Conservation (phyloP, 1,140 invertebrate genomes). For the Orchestia grillus region DNA sequence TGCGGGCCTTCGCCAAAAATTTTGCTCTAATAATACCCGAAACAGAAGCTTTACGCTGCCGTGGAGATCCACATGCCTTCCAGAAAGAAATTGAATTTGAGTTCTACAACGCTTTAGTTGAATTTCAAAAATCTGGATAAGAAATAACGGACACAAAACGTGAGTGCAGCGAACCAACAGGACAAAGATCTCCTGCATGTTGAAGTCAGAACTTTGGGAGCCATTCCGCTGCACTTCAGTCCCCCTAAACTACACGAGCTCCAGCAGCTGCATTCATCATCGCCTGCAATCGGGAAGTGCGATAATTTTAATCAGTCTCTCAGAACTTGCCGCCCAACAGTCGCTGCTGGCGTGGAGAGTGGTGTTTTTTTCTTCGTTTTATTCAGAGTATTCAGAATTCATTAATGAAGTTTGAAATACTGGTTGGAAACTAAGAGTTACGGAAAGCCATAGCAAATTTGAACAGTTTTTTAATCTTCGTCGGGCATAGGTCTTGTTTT, state of each 20-base stretch:
- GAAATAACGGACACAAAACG: background rate
- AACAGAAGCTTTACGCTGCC: background rate
- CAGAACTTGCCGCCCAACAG: background rate
- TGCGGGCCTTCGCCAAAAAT: background rate
- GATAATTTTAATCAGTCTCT: background rate
- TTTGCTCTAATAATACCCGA: background rate
- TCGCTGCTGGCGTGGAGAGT: background rate
- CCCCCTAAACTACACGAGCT: background rate
- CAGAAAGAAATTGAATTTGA: background rate
- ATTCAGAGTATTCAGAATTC: too few species aligned
- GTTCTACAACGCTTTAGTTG: background rate
- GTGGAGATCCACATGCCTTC: background rate
- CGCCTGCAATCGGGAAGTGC: background rate
- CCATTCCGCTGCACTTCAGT: background rate
- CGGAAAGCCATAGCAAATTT: too few species aligned
- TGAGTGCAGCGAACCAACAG: background rate
- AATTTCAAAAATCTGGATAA: background rate
- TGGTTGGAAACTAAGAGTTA: too few species aligned
- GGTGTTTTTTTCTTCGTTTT: too few species aligned
- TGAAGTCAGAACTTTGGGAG: background rate
- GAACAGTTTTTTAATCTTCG: too few species aligned
- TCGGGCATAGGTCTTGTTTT: too few species aligned
- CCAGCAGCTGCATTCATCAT: background rate
- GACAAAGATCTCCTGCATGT: background rate
- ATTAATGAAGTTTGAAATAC: too few species aligned